phyloP scores from a whole-genome alignment of 2,113 vertebrate species.

The Eclectus roratus region DNA sequence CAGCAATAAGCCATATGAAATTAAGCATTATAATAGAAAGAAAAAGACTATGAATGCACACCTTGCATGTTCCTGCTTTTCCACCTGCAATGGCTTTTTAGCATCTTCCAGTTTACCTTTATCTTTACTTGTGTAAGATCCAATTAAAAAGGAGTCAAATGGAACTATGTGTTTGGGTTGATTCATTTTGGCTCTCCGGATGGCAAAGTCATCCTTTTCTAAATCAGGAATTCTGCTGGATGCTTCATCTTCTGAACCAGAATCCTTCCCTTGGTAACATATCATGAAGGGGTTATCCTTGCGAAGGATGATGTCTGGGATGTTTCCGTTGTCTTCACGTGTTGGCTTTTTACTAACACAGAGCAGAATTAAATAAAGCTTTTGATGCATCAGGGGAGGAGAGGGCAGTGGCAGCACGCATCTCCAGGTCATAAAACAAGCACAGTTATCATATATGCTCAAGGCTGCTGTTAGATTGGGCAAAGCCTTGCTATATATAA shows the following conservation, averaged over 20 bases:
- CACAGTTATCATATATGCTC: neutral
- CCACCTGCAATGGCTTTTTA: conserved; percentile 65
- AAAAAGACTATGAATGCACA: conserved; percentile 59
- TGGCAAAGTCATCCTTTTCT: conserved; percentile 90
- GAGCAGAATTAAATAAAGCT: conserved; percentile 64
- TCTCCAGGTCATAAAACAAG: neutral
- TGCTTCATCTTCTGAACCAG: conserved; percentile 80
- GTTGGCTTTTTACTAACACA: conserved; percentile 70
- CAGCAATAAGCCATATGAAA: neutral
- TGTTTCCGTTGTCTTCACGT: conserved; percentile 53
- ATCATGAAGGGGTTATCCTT: conserved; percentile 84
- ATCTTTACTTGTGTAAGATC: conserved; percentile 78
- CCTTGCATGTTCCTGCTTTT: conserved; percentile 69
- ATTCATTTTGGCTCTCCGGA: conserved; percentile 81
- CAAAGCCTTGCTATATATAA: neutral
- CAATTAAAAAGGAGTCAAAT: conserved; percentile 79
- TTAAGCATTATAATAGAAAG: neutral
- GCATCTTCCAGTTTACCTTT: conserved; percentile 76
- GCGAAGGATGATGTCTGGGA: conserved; percentile 84
- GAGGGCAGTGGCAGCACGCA: neutral
- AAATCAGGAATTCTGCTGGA: conserved; percentile 83
- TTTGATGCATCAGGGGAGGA: neutral
- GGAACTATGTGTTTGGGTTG: conserved; percentile 73
- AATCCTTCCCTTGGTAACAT: conserved; percentile 71
- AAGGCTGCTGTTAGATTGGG: conserved; percentile 38